These are phyloP conservation scores for Melanotaenia nigrans DNA, from an alignment of 2,797 vertebrate genomes.

Conservation along the genomic window DNA sequence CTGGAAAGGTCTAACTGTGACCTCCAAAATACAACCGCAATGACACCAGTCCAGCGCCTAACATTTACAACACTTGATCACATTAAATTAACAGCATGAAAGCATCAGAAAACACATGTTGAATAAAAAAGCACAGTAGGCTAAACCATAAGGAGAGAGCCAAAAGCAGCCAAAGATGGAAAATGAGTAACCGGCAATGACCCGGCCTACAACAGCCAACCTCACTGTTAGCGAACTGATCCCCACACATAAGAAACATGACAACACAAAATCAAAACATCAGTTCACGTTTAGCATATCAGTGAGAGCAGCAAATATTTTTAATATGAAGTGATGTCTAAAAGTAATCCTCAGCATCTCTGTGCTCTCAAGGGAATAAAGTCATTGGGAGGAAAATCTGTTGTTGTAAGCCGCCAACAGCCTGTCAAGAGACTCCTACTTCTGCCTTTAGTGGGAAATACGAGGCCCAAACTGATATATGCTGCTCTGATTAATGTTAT, in stretches of 20 bases:
- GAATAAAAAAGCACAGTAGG: constrained; percentile 20
- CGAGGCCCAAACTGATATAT: background rate
- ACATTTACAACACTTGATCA: constrained; percentile 6
- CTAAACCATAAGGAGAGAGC: background rate
- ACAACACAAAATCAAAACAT: constrained; percentile 29
- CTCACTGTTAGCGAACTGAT: background rate
- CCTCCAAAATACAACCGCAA: constrained; percentile 10
- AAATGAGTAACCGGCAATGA: constrained; percentile 13
- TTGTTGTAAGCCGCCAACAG: constrained; percentile 13
- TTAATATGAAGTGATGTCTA: constrained; percentile 33
- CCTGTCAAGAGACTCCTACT: constrained; percentile 14
- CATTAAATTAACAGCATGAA: constrained; percentile 24
- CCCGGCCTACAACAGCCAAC: constrained; percentile 1
- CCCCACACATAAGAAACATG: background rate
- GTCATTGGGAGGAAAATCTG: constrained; percentile 6
- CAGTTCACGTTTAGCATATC: constrained; percentile 21
- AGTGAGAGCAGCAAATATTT: constrained; percentile 22
- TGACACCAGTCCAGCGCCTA: background rate
- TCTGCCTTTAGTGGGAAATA: background rate
- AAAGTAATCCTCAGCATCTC: constrained; percentile 28
- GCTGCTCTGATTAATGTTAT: constrained; percentile 8
- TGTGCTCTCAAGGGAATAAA: constrained; percentile 25
- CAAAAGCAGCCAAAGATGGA: background rate
- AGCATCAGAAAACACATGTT: constrained; percentile 19
- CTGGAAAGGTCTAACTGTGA: constrained; percentile 16